phyloP scores from a whole-genome alignment of 2,888 invertebrate species.

The Priapulus caudatus region DNA sequence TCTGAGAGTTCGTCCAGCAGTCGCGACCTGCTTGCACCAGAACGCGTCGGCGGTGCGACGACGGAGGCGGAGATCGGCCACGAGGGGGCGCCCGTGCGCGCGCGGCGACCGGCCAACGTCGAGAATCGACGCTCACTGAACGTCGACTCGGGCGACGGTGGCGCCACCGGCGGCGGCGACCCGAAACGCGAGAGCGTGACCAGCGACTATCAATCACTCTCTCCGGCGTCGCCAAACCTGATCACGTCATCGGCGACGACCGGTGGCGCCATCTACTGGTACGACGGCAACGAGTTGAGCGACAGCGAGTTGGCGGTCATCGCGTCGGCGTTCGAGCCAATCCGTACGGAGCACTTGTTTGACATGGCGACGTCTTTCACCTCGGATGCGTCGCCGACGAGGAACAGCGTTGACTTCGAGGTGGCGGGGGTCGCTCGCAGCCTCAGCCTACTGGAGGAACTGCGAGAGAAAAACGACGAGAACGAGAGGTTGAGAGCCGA shows the following conservation, averaged over 20 bases:
- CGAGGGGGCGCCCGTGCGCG: not conserved
- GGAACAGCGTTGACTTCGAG: too few species aligned
- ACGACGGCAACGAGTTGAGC: slow-evolving; percentile 3
- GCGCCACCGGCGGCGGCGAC: too few species aligned
- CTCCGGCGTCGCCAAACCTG: not conserved
- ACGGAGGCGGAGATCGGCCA: not conserved
- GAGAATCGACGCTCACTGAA: too few species aligned
- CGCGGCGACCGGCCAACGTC: not conserved
- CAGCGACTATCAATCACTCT: not conserved
- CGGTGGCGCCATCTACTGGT: too few species aligned
- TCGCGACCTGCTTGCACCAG: not conserved
- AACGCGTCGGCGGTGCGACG: not conserved
- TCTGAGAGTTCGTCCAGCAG: not conserved
- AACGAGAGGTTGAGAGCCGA: not conserved
- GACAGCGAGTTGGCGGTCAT: not conserved
- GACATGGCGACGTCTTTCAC: not conserved
- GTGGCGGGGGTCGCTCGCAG: too few species aligned
- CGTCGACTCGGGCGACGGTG: too few species aligned
- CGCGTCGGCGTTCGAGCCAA: not conserved
- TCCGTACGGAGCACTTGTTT: not conserved
- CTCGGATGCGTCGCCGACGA: not conserved
- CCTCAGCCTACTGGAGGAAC: not conserved
- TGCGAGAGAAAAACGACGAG: not conserved
- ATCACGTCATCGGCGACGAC: too few species aligned
- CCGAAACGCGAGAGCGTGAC: not conserved